Evolutionary conservation across 1,140 invertebrate genomes (phyloP).

Genomic region (Calliopsis andreniformis): DNA sequence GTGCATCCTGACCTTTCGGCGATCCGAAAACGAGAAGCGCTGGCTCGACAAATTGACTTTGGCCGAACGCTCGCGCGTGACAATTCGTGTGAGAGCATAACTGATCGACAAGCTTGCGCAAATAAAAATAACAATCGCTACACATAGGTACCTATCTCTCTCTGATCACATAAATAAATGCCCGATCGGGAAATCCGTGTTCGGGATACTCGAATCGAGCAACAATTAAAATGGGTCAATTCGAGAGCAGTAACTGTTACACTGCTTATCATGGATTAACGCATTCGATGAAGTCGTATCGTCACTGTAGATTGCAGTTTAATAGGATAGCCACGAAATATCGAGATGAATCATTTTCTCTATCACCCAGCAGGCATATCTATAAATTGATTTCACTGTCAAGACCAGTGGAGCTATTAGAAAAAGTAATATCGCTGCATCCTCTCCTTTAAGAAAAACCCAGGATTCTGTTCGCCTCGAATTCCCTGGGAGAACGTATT

Average conservation of each 20-base stretch:
- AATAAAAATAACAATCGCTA: conserved; percentile 38
- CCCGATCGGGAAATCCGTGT: too few relatives aligned
- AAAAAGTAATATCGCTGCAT: background rate
- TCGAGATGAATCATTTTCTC: background rate
- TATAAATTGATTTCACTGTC: background rate
- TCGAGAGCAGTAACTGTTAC: background rate
- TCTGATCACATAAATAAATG: too few relatives aligned
- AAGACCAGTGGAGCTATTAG: too few relatives aligned
- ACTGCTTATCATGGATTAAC: conserved; percentile 10
- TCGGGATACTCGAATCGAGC: too few relatives aligned
- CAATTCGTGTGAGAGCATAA: conserved; percentile 10
- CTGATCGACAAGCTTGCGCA: background rate
- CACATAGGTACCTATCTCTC: background rate
- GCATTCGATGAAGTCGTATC: background rate
- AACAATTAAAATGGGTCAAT: background rate
- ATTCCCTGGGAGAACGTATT: background rate
- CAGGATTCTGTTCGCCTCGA: background rate
- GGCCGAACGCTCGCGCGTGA: conserved; percentile 12
- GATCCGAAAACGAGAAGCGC: background rate
- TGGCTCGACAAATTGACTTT: conserved; percentile 22
- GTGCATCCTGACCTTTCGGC: background rate
- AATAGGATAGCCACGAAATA: too few relatives aligned
- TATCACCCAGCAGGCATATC: too few relatives aligned
- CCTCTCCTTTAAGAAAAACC: background rate
- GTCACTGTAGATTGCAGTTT: too few relatives aligned